Evolutionary conservation across 2,113 vertebrate genomes (phyloP).

Genomic region (Chaenocephalus aceratus): DNA sequence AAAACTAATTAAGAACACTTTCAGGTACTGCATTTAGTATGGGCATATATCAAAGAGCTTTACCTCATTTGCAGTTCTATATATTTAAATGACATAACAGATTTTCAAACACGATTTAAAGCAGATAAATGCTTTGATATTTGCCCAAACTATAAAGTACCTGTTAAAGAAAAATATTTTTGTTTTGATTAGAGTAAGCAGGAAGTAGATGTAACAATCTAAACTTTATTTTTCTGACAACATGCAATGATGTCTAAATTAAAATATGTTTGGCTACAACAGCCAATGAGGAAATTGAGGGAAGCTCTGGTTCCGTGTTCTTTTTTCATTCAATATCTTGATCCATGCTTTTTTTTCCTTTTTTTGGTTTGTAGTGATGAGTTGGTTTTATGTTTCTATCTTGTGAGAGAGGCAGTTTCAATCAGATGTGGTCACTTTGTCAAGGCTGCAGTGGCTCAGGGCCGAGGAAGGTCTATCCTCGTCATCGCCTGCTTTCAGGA

Average conservation of each 20-base stretch:
- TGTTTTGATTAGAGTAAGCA: conserved; percentile 57
- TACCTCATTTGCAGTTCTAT: background rate
- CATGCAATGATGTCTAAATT: conserved; percentile 38
- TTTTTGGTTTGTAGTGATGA: conserved; percentile 28
- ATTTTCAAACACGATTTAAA: conserved; percentile 13
- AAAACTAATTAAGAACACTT: conserved; percentile 33
- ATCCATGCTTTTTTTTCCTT: conserved; percentile 39
- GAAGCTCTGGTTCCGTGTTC: conserved; percentile 1
- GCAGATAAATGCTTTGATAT: conserved; percentile 34
- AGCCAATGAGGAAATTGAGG: conserved; percentile 16
- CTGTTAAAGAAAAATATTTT: conserved; percentile 41
- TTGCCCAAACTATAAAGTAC: conserved; percentile 41
- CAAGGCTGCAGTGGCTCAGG: conserved; percentile 78
- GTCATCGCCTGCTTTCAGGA: conserved; percentile 77
- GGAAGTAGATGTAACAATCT: conserved; percentile 31
- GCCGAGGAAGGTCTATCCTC: conserved; percentile 63
- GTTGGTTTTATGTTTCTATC: conserved; percentile 30
- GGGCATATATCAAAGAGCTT: conserved; percentile 30
- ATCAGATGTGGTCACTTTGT: conserved; percentile 72
- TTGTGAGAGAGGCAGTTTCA: conserved; percentile 56
- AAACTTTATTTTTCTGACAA: conserved; percentile 21
- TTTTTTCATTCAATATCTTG: background rate
- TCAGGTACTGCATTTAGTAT: conserved; percentile 23
- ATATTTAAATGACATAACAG: conserved; percentile 3
- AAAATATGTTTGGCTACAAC: conserved; percentile 25